Evolutionary conservation across 92 coral and sea anemone genomes (phyloP).

Genomic region (Palythoa caribaeorum): DNA sequence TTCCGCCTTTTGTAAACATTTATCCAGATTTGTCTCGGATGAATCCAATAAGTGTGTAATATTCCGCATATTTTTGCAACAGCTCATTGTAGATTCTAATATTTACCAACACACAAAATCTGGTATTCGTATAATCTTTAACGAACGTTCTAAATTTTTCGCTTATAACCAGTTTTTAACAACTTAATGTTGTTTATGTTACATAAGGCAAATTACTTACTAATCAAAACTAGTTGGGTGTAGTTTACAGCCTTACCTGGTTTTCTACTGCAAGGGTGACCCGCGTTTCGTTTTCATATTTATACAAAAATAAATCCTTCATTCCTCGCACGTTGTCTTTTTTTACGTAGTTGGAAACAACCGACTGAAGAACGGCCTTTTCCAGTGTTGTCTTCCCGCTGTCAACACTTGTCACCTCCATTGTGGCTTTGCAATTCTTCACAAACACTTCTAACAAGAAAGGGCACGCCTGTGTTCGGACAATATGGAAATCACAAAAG

Average conservation of each 20-base stretch:
- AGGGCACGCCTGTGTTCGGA: conserved; percentile 76
- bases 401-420: conserved; percentile 73
- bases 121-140: too few relatives aligned
- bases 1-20: too few relatives aligned
- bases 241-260: conserved; percentile 62
- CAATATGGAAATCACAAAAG: not conserved
- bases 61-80: too few relatives aligned
- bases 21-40: too few relatives aligned
- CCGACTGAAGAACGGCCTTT: conserved; percentile 78
- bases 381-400: conserved; percentile 54
- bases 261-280: conserved; percentile 83
- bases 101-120: too few relatives aligned
- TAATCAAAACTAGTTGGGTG: too few relatives aligned
- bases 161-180: too few relatives aligned
- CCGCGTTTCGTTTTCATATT: conserved; percentile 81
- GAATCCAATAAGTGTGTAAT: too few relatives aligned
- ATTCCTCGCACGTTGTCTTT: conserved; percentile 85
- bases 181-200: too few relatives aligned
- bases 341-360: conserved; percentile 61
- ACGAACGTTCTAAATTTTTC: too few relatives aligned
- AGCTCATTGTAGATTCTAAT: too few relatives aligned
- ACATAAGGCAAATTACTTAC: too few relatives aligned
- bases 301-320: conserved; percentile 89
- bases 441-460: conserved; percentile 83
- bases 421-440: conserved; percentile 74